Percentiles rank a stretch among this genome's conserved stretches.
Evolutionary conservation across 2,888 invertebrate genomes (phyloP).

Genomic region (Malachius bipustulatus): DNA sequence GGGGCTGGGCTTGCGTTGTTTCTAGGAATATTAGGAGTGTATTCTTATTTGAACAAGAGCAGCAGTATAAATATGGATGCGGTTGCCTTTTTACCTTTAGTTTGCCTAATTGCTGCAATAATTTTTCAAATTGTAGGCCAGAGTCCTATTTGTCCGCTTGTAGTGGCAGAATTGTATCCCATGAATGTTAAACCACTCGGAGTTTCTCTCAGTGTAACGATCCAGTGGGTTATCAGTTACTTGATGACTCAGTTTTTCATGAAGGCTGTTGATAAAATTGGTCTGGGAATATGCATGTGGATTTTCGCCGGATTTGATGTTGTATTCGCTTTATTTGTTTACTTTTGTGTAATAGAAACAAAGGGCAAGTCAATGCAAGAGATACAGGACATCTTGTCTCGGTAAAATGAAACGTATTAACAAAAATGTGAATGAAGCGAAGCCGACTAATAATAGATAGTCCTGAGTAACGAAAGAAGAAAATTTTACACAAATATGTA

Average conservation of each 20-base stretch:
- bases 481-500: no score
- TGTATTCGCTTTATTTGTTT: not conserved
- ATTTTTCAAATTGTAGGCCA: conserved; percentile 11
- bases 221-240: conserved; percentile 11
- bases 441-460: no score
- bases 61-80: not conserved
- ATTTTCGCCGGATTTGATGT: conserved; percentile 1
- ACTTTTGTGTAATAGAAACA: no score
- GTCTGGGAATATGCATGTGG: conserved; percentile 6
- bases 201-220: conserved; percentile 4
- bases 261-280: conserved; percentile 5
- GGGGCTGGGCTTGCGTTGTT: conserved; percentile 7
- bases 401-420: no score
- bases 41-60: conserved; percentile 7
- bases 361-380: no score
- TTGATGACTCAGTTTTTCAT: conserved; percentile 7
- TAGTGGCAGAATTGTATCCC: conserved; percentile 11
- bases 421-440: no score
- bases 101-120: conserved; percentile 6
- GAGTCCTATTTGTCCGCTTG: conserved; percentile 8
- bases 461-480: no score
- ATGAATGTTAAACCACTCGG: conserved; percentile 11
- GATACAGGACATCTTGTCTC: no score
- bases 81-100: conserved; percentile 8
- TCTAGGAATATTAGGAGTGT: conserved; percentile 7